Evolutionary conservation across 2,888 invertebrate species (phyloP).

Genomic region (Papilio elwesi): DNA sequence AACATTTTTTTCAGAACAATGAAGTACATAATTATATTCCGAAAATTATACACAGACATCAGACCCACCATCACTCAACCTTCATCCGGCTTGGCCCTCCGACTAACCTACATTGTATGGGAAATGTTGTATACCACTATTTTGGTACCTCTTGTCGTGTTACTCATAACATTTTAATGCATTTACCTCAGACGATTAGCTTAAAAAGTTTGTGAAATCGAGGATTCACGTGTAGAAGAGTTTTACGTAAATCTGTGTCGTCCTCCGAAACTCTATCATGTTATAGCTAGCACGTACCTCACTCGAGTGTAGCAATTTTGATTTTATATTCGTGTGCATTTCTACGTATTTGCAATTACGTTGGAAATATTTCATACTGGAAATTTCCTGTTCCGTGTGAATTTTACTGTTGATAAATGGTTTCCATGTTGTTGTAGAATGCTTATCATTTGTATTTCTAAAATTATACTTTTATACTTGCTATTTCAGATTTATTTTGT

Average conservation of each 20-base stretch:
- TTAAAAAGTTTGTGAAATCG: neutral
- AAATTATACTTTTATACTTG: neutral
- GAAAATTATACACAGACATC: no score
- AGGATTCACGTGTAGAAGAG: neutral
- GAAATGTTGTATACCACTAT: no score
- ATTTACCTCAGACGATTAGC: no score
- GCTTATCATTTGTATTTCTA: neutral
- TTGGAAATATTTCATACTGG: constrained; percentile 19
- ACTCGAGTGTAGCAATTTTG: constrained; percentile 1
- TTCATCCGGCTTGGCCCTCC: no score
- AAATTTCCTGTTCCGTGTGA: constrained; percentile 25
- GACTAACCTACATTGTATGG: no score
- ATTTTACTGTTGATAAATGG: constrained; percentile 34
- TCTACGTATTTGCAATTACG: constrained; percentile 27
- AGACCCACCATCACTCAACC: no score
- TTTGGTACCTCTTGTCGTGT: no score
- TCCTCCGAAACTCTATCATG: neutral
- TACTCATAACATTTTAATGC: no score
- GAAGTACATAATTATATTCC: no score
- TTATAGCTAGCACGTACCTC: neutral
- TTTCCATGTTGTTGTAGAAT: constrained; percentile 15
- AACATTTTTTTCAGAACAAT: no score
- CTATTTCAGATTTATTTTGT: neutral
- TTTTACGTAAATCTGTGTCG: neutral
- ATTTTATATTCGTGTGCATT: constrained; percentile 26